Conservation (phyloP, 2,888 invertebrate species). For the Homarus gammarus region DNA sequence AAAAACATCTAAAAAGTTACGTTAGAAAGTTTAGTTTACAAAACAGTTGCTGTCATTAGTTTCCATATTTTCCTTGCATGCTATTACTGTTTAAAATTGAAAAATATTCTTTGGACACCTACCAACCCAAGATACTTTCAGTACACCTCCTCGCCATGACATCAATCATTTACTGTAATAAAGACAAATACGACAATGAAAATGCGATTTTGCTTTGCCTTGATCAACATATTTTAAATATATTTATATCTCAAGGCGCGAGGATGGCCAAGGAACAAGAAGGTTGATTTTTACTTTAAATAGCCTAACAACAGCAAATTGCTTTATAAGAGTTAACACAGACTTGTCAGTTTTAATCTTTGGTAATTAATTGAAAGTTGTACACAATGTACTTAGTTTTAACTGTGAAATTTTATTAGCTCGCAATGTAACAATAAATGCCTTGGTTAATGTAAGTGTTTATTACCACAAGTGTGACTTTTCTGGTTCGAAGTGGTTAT, state of each 20-base stretch:
- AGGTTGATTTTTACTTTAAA: no score
- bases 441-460: no score
- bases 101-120: neutral
- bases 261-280: neutral
- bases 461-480: no score
- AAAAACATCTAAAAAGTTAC: neutral
- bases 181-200: constrained; percentile 15
- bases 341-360: no score
- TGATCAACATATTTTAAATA: neutral
- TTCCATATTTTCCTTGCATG: neutral
- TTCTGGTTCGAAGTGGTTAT: no score
- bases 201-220: neutral
- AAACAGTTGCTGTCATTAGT: neutral
- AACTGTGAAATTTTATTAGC: no score
- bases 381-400: no score
- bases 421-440: no score
- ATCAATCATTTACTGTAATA: constrained; percentile 10
- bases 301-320: no score
- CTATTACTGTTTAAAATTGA: neutral
- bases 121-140: neutral
- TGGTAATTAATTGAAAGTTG: no score
- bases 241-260: neutral
- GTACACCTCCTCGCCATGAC: neutral
- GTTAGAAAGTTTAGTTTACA: neutral
- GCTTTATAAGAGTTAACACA: no score